These are phyloP conservation scores for Lampris megalopsis DNA, from an alignment of 2,113 vertebrate genomes.

Conservation along the genomic window DNA sequence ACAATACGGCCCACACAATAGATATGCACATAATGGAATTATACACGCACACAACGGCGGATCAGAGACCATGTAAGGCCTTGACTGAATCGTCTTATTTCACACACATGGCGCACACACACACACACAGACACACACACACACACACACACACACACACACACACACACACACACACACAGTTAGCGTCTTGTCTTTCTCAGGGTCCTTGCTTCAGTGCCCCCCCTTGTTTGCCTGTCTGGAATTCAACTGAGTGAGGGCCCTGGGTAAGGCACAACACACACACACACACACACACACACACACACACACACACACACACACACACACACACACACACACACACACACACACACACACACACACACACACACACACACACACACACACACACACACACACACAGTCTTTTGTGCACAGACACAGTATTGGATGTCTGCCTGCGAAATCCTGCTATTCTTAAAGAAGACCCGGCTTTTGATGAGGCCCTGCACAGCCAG, in stretches of 20 bases:
- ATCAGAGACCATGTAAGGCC: slow-evolving; percentile 22
- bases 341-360: slow-evolving; percentile 22
- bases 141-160: slow-evolving; percentile 1
- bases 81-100: slow-evolving; percentile 25
- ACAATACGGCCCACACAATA: slow-evolving; percentile 43
- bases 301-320: slow-evolving; percentile 30
- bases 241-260: slow-evolving; percentile 73
- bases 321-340: slow-evolving; percentile 29
- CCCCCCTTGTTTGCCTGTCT: slow-evolving; percentile 79
- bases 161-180: slow-evolving; percentile 28
- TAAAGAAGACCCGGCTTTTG: slow-evolving; percentile 46
- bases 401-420: slow-evolving; percentile 10
- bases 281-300: slow-evolving; percentile 32
- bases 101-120: neutral
- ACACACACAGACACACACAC: neutral
- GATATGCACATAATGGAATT: slow-evolving; percentile 57
- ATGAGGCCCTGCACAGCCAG: slow-evolving; percentile 38
- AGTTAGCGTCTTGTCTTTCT: slow-evolving; percentile 66
- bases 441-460: slow-evolving; percentile 38
- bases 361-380: slow-evolving; percentile 37
- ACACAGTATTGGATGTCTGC: slow-evolving; percentile 11
- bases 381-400: slow-evolving; percentile 39
- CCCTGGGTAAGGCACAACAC: slow-evolving; percentile 62
- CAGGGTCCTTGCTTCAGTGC: slow-evolving; percentile 51
- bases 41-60: slow-evolving; percentile 52